These are phyloP conservation scores for Pavo muticus DNA, from an alignment of 2,113 vertebrate species.

Conservation along the genomic window DNA sequence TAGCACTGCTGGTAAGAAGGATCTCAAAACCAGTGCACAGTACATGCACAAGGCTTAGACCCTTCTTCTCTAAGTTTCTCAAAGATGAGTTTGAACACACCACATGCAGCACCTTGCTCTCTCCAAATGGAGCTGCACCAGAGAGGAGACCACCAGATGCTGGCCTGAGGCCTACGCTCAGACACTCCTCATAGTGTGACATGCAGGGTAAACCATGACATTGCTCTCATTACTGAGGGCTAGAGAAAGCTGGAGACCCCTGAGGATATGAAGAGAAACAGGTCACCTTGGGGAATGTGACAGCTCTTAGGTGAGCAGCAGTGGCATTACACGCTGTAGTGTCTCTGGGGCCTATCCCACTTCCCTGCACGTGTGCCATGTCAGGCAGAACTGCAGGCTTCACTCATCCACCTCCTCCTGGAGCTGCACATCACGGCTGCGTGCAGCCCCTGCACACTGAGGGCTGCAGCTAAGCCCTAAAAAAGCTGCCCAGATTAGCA, in stretches of 20 bases:
- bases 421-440: accelerated
- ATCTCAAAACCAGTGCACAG: neutral
- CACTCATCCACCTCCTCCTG: accelerated
- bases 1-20: neutral
- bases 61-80: neutral
- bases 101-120: neutral
- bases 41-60: neutral
- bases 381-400: neutral
- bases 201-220: neutral
- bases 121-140: neutral
- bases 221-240: neutral
- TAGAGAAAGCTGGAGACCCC: neutral
- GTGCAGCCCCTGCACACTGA: neutral
- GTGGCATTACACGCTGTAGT: accelerated
- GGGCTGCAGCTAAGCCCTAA: slow-evolving; percentile 16
- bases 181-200: neutral
- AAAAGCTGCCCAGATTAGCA: slow-evolving; percentile 57
- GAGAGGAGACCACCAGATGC: neutral
- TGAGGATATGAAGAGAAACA: neutral
- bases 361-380: accelerated
- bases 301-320: neutral
- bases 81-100: neutral
- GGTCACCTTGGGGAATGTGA: neutral
- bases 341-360: neutral
- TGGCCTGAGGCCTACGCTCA: neutral